Evolutionary conservation across 1,140 invertebrate species (phyloP).

Genomic region (Pachyrhynchus sulphureomaculatus): DNA sequence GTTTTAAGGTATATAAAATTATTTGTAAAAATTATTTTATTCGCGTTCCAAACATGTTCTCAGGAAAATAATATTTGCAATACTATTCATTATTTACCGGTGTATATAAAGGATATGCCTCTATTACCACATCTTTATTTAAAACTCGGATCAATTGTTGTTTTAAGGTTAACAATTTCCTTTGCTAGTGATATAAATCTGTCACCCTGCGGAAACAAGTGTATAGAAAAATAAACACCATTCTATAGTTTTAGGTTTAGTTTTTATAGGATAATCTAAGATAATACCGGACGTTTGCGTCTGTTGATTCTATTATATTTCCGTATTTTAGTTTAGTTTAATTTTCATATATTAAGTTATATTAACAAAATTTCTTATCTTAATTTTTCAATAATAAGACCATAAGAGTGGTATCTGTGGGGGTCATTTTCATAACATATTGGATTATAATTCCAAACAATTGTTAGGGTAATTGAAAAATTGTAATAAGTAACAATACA

Average conservation of each 20-base stretch:
- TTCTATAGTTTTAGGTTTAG: slow-evolving; percentile 9
- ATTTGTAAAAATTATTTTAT: too few species aligned
- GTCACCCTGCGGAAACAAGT: slow-evolving; percentile 19
- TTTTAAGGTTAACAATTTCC: slow-evolving; percentile 15
- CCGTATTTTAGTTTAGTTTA: background rate
- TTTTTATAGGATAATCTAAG: slow-evolving; percentile 3
- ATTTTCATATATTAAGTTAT: background rate
- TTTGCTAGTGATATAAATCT: slow-evolving; percentile 17
- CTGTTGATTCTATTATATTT: background rate
- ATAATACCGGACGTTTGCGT: slow-evolving; percentile 14
- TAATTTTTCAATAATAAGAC: too few species aligned
- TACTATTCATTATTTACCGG: too few species aligned
- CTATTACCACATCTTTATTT: slow-evolving; percentile 26
- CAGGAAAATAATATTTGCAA: too few species aligned
- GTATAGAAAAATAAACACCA: slow-evolving; percentile 18
- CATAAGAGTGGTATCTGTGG: too few species aligned
- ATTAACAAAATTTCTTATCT: too few species aligned
- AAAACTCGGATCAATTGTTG: slow-evolving; percentile 17
- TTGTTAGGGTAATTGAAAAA: too few species aligned
- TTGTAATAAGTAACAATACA: too few species aligned
- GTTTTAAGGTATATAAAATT: too few species aligned
- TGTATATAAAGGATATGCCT: slow-evolving; percentile 11
- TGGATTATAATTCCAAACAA: too few species aligned
- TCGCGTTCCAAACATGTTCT: too few species aligned
- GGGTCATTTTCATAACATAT: too few species aligned